Percentiles rank a stretch among this genome's conserved stretches.
Evolutionary conservation across 2,888 invertebrate genomes (phyloP).

Genomic region (Agriotes lineatus): DNA sequence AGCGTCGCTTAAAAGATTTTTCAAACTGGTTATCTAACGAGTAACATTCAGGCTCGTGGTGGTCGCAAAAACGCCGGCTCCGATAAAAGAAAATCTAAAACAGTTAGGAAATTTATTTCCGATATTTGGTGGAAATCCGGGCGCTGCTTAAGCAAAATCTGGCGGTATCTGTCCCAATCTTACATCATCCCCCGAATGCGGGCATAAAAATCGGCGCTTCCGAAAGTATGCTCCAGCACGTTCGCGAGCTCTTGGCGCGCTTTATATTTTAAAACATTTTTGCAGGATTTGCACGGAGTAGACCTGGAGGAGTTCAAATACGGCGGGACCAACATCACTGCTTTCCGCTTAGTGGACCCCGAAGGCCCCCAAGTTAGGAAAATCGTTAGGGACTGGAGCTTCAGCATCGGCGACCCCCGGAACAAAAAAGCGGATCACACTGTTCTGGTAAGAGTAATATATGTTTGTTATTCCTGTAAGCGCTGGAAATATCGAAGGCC

Average conservation of each 20-base stretch:
- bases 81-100: too few relatives aligned
- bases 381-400: constrained; percentile 54
- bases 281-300: constrained; percentile 89
- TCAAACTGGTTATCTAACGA: too few relatives aligned
- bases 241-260: constrained; percentile 3
- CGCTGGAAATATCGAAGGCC: not conserved
- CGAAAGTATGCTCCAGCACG: constrained; percentile 28
- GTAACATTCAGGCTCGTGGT: too few relatives aligned
- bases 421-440: constrained; percentile 44
- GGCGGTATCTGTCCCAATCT: too few relatives aligned
- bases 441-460: constrained; percentile 29
- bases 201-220: constrained; percentile 11
- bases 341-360: constrained; percentile 90
- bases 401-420: constrained; percentile 43
- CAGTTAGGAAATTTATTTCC: too few relatives aligned
- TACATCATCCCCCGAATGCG: not conserved
- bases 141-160: too few relatives aligned
- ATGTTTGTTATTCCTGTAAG: constrained; percentile 11
- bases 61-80: too few relatives aligned
- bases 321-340: constrained; percentile 95
- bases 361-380: constrained; percentile 81
- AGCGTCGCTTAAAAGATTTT: too few relatives aligned
- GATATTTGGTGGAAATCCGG: too few relatives aligned
- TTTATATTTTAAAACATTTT: constrained; percentile 38
- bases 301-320: constrained; percentile 95